These are phyloP conservation scores for Plutomurus gul DNA, from an alignment of 1,140 invertebrate species.

Conservation along the genomic window DNA sequence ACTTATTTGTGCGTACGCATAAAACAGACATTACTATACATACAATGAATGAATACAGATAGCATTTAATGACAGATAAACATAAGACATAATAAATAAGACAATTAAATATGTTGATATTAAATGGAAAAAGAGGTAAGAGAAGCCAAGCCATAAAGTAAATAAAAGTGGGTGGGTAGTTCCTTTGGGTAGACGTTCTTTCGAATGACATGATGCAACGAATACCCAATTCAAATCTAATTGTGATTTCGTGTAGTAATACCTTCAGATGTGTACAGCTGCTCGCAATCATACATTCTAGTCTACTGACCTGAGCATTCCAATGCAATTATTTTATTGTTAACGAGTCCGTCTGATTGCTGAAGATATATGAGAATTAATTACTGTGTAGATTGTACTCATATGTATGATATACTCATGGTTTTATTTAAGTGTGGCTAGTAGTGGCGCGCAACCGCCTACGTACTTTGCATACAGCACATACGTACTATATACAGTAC, in stretches of 20 bases:
- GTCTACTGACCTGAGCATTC: background rate
- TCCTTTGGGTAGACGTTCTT: background rate
- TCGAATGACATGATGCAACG: background rate
- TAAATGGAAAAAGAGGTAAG: no score
- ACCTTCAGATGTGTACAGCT: background rate
- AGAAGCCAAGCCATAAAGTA: background rate
- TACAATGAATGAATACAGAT: background rate
- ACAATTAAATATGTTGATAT: no score
- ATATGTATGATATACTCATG: no score
- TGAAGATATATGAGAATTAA: no score
- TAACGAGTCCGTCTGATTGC: no score
- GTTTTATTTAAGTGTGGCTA: no score
- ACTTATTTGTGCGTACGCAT: background rate
- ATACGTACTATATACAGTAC: no score
- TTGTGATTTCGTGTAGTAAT: background rate
- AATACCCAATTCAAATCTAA: background rate
- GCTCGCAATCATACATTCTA: background rate
- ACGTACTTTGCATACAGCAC: no score
- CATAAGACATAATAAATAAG: no score
- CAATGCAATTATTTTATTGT: background rate
- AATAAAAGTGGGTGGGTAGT: slow-evolving; percentile 16
- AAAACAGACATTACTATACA: background rate
- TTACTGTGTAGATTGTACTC: no score
- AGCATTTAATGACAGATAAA: background rate
- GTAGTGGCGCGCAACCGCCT: no score